These are phyloP conservation scores for Mus spretus DNA, from an alignment of 2,797 vertebrate species.

Conservation along the genomic window DNA sequence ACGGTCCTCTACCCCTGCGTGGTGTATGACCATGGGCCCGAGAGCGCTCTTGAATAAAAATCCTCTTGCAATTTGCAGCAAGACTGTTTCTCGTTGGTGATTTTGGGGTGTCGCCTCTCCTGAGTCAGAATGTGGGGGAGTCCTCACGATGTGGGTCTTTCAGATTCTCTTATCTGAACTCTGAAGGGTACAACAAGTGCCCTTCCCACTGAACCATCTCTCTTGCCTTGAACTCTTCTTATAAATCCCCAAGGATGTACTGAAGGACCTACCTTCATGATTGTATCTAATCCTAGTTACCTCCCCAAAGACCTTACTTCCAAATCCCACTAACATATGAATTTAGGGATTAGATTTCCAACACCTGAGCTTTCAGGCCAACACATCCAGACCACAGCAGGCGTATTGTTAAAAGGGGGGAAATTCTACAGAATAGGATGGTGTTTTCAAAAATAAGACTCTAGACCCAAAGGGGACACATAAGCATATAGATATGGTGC, in stretches of 20 bases:
- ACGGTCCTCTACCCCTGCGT: too few relatives aligned
- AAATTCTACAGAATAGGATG: neutral
- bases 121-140: too few relatives aligned
- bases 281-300: neutral
- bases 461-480: neutral
- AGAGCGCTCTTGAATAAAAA: too few relatives aligned
- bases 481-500: neutral
- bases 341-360: neutral
- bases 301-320: neutral
- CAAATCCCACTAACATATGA: neutral
- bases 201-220: neutral
- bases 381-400: neutral
- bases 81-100: too few relatives aligned
- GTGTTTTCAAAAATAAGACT: conserved; percentile 33
- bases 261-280: neutral
- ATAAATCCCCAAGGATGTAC: neutral
- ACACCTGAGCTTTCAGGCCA: neutral
- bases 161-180: neutral
- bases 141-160: too few relatives aligned
- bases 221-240: neutral
- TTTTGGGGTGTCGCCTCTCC: too few relatives aligned
- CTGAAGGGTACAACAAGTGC: neutral
- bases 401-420: neutral
- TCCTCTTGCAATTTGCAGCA: too few relatives aligned
- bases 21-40: too few relatives aligned